Evolutionary conservation across 2,888 invertebrate species (phyloP), one percentile per base, ranked within the genome.

Genomic region (Anthophora plumipes): DNA sequence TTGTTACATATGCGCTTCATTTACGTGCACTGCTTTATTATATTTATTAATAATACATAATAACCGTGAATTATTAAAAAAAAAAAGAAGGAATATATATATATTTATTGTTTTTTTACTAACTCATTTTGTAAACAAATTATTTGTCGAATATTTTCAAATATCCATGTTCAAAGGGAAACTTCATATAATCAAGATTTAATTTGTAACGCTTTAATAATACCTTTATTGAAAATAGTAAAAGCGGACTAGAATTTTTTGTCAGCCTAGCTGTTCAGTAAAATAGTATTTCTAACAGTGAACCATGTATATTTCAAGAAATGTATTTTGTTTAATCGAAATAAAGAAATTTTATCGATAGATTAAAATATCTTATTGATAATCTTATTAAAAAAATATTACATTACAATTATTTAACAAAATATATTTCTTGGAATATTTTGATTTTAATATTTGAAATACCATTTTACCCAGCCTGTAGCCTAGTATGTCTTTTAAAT

Each of bases 201-300:
- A 50, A 66, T 52, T 68, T 63, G 37, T 60, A 37, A 64, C 54
- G 41, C 8, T 31, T 39, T 68, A 41, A 39, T 31, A 50, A 46
- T 39, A 52, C 55, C 22, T 55, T 12, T 55, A 67, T 43, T 48
- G 39, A 7, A n/a, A 43, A 46, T 67, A 54, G 46, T 22, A 68
- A 76, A 77, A 20, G 17, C 50, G 57, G 11, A 50, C 50, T 57
- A 78, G 39, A 20, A 52, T 59, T 20, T 52, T 41, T 76, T 60
- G 57, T 61, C 55, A 76, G 31, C 43, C 31, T 70, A 77, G 50
- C 50, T 77, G 61, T 48, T 55, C 54, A 60, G 77, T 77, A 60
- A 77, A 77, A 68, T 60, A 68, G 48, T 57, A 54, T 68, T 78
- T 68, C 48, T 48, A 48, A 31, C 60, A 63, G 46, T 52, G 52